Evolutionary conservation across 2,113 vertebrate species (phyloP), one percentile per base, ranked within the genome.

Genomic region (Haemorhous mexicanus): DNA sequence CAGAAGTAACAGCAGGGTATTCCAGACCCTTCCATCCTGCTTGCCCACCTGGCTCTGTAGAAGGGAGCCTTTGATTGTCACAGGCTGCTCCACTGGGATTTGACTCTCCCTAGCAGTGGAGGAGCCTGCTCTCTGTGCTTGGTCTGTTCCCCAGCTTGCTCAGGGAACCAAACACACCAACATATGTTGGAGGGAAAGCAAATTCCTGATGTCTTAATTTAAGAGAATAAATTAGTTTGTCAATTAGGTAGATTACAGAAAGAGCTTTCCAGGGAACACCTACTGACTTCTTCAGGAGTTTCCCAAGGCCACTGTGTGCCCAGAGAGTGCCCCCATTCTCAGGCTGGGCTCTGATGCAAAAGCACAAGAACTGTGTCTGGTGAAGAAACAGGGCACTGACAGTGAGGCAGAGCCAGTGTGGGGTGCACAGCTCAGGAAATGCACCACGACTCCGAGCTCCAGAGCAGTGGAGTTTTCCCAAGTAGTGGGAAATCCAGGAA

Each of bases 321-420:
- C 69, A 41, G 32, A 76, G 58, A 52, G 35, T 37, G 72, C 58
- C 17, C 32, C 17, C 9, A 2, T 41, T 68, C 24, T 68, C 16
- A 9, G 22, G 5, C 10, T 50, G 82, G 10, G 15, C 37, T 80
- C 12, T 49, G 13, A 44, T 9, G 27, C 21, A 26, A 16, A 49
- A 55, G 27, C 2, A 1, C 6, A 2, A 69, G 37, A 22, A 1
- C 2, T 0, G 0, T 8, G n/a, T 17, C 10, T n/a, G 9, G 16
- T 35, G 32, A 70, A 39, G 69, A 8, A 78, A 17, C 7, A 23
- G 37, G 46, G 13, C 13, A 5, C 20, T 56, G 37, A 41, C 49
- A 33, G 1, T 10, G n/a, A 30, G 62, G 6, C 27, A 27, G 27
- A 68, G 52, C 20, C 11, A 15, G 11, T 3, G 35, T 19, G 23